phyloP scores from a whole-genome alignment of 2,113 vertebrate genomes.

The Indicator indicator region DNA sequence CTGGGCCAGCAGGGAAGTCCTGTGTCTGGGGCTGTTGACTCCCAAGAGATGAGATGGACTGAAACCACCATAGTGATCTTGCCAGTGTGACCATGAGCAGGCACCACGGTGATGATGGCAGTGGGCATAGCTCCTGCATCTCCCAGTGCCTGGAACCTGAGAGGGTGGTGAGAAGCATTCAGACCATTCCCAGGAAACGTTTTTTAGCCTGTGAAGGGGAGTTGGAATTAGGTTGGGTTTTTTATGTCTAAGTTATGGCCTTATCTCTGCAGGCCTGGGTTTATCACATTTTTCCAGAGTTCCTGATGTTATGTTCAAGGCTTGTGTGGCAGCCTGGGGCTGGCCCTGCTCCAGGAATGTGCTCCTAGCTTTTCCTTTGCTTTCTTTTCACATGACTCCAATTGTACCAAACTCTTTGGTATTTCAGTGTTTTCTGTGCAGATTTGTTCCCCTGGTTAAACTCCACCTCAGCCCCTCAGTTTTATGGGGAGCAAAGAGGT shows the following conservation, averaged over 20 bases:
- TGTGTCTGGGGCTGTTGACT: rapidly evolving
- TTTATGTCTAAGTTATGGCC: background rate
- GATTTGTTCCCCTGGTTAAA: background rate
- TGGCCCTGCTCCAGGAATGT: constrained; percentile 19
- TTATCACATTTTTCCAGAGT: constrained; percentile 37
- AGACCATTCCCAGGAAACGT: background rate
- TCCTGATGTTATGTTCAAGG: constrained; percentile 27
- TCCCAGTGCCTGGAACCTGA: background rate
- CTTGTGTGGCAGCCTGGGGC: background rate
- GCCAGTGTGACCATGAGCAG: rapidly evolving
- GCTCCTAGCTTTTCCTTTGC: constrained; percentile 7
- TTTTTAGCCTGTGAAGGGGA: background rate
- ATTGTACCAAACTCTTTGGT: background rate
- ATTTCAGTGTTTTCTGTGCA: background rate
- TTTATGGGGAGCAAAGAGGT: background rate
- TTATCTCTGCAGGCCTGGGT: background rate
- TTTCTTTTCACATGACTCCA: background rate
- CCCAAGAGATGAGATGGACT: background rate
- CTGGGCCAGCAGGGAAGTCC: background rate
- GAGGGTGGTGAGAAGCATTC: background rate
- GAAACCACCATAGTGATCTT: rapidly evolving
- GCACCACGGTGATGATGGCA: rapidly evolving
- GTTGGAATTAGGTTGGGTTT: background rate
- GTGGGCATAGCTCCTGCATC: rapidly evolving
- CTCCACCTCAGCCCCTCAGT: background rate